These are phyloP conservation scores for Poliocrania exsul DNA, from an alignment of 2,797 vertebrate genomes.

Conservation along the genomic window DNA sequence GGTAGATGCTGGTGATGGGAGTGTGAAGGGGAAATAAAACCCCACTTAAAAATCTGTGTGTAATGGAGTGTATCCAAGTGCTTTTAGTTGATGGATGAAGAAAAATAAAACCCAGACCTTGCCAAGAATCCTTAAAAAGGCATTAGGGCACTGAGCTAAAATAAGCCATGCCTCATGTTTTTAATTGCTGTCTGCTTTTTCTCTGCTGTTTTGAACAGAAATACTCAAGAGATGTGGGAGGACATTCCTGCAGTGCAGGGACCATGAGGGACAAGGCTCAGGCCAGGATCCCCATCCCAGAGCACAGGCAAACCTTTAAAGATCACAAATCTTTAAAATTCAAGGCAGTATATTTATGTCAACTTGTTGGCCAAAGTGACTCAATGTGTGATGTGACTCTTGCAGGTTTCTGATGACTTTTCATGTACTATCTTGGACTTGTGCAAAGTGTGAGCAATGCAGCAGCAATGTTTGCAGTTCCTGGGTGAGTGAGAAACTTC, in stretches of 20 bases:
- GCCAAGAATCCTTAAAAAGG: background rate
- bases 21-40: background rate
- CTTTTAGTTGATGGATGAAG: background rate
- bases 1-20: background rate
- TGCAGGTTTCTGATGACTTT: background rate
- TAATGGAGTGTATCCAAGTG: background rate
- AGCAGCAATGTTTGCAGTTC: background rate
- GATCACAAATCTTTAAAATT: background rate
- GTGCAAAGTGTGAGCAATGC: fast-evolving
- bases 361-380: background rate
- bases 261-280: background rate
- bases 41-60: fast-evolving
- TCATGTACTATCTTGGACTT: background rate
- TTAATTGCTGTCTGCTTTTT: background rate
- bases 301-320: background rate
- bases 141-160: background rate
- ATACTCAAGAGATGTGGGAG: background rate
- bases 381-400: fast-evolving
- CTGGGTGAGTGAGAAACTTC: background rate
- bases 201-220: background rate
- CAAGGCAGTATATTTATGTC: fast-evolving
- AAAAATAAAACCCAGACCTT: background rate
- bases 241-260: background rate
- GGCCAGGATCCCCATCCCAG: fast-evolving
- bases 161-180: background rate